phyloP scores from a whole-genome alignment of 1,140 invertebrate species.

The Charaxes varanes region DNA sequence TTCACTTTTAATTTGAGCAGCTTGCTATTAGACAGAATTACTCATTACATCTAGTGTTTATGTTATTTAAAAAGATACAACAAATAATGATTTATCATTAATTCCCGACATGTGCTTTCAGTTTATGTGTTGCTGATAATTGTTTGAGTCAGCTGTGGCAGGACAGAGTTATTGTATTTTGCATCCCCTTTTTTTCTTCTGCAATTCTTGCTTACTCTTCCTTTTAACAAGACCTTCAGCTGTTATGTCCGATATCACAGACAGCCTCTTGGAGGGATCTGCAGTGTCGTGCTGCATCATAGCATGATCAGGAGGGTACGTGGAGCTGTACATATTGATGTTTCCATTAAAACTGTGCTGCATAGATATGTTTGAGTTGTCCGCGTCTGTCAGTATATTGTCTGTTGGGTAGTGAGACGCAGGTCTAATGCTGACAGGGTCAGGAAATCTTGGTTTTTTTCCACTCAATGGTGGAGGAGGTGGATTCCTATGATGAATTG shows the following conservation, averaged over 20 bases:
- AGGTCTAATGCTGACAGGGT: constrained; percentile 59
- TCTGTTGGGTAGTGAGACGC: constrained; percentile 63
- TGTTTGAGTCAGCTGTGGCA: too few relatives aligned
- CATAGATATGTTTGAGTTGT: constrained; percentile 27
- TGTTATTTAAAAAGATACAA: too few relatives aligned
- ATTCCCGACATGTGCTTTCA: too few relatives aligned
- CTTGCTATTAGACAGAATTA: too few relatives aligned
- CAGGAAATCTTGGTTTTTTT: constrained; percentile 65
- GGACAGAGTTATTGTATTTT: constrained; percentile 57
- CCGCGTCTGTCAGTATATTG: constrained; percentile 27
- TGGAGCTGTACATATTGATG: constrained; percentile 51
- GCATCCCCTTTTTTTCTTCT: constrained; percentile 61
- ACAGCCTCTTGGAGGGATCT: constrained; percentile 53
- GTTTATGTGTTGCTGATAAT: too few relatives aligned
- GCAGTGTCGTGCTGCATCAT: constrained; percentile 27
- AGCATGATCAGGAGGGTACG: constrained; percentile 40
- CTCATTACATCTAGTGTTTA: too few relatives aligned
- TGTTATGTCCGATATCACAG: constrained; percentile 66
- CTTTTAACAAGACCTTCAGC: constrained; percentile 59
- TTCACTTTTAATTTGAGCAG: not conserved
- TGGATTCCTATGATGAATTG: constrained; percentile 52
- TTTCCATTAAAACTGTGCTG: constrained; percentile 57
- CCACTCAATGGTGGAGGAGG: constrained; percentile 50
- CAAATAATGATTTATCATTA: too few relatives aligned
- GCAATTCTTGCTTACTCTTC: constrained; percentile 52